These are phyloP conservation scores for Oxyura jamaicensis DNA, from an alignment of 2,113 vertebrate species.

Conservation along the genomic window DNA sequence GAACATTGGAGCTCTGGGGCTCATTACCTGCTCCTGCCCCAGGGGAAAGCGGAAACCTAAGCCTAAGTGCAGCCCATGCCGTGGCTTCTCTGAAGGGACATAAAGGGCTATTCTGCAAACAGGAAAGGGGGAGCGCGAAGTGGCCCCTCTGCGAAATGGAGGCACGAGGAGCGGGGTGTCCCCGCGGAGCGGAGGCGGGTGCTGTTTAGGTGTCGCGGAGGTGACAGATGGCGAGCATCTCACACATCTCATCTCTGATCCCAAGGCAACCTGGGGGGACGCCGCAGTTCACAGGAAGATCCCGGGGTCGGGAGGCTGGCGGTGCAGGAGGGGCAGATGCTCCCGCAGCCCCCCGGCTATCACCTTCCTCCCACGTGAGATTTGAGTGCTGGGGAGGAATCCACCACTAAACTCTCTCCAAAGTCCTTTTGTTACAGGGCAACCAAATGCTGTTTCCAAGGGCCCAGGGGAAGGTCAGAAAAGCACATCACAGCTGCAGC, in stretches of 20 bases:
- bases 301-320: background rate
- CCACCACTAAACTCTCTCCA: background rate
- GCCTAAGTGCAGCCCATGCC: background rate
- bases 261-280: rapidly evolving
- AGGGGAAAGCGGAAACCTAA: background rate
- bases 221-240: background rate
- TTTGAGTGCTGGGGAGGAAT: background rate
- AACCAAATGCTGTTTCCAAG: background rate
- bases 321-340: background rate
- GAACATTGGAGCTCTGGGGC: rapidly evolving
- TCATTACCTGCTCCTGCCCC: background rate
- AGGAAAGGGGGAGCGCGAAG: background rate
- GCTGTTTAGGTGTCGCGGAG: background rate
- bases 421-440: background rate
- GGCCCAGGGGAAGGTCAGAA: background rate
- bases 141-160: background rate
- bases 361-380: background rate
- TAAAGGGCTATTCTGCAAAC: background rate
- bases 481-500: background rate
- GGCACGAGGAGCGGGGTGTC: rapidly evolving
- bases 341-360: background rate
- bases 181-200: rapidly evolving
- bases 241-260: background rate
- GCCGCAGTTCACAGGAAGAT: background rate
- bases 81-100: background rate